Base-by-base conservation (phyloP, 2,888 invertebrate species). In the Nipponacmea schrenckii region DNA sequence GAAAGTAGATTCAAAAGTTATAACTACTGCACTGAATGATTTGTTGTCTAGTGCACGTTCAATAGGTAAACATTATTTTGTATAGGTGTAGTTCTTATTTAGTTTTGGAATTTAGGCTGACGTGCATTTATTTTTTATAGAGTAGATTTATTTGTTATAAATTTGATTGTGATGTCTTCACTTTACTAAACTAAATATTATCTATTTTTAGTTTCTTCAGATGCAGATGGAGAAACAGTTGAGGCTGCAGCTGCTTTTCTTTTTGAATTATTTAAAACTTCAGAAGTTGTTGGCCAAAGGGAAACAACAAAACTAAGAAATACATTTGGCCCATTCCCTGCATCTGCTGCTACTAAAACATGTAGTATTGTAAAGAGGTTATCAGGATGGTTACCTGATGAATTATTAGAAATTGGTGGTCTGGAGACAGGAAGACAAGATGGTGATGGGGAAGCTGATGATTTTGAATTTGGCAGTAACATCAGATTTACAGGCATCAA, bases 281-380 rank as follows among this genome's bases (percentile, higher is more conserved):
- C 81, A 0, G 78, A 80, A 20, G 80, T 73, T 62, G 85, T 87
- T 39, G 81, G 83, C 4, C 80, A 82, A 46, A 77, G 77, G 64
- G 83, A 85, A 67, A 84, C 85, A 1, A 72, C 75, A 14, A 82
- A 77, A 65, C 73, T 88, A 26, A 80, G 83, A 7, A 80, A 79
- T 62, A 81, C 84, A 8, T 88, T 88, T 80, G 88, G 88, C 46
- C 87, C 86, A 12, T 86, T 86, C 70, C 86, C 87, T 24, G 85
- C 87, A 14, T 76, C 81, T 8, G 84, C 82, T 26, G 87, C 87
- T 20, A 83, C 84, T 7, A 84, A 84, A 73, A 84, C 85, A 2
- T 86, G 86, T 73, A 67, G 77, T 46, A 70, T 82, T 44, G 84
- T 86, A 27, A 78, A 78, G 67, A 79, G 75, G 39, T 81, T 87